Percentiles rank a stretch among this genome's conserved stretches.
These are phyloP conservation scores for Zaprionus vittiger DNA, from an alignment of 1,140 invertebrate genomes.

Conservation along the genomic window DNA sequence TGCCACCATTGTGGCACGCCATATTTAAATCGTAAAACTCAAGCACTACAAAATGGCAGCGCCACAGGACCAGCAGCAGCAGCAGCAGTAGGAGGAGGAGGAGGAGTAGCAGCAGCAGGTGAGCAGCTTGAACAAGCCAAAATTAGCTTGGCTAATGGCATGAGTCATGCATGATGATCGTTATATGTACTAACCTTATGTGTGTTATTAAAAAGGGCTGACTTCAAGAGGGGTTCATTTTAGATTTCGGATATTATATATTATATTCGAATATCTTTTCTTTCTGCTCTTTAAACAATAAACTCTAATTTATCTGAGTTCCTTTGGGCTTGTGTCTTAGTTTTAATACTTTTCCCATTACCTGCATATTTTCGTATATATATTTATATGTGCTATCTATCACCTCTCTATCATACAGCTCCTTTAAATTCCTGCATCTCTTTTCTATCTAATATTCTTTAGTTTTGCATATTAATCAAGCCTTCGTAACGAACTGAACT, in stretches of 20 bases:
- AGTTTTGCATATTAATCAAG: not conserved
- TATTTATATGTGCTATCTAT: not conserved
- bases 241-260: too few relatives aligned
- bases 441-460: not conserved
- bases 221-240: not conserved
- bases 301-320: too few relatives aligned
- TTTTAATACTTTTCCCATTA: too few relatives aligned
- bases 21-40: conserved; percentile 41
- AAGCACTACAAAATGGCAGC: conserved; percentile 34
- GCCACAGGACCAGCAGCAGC: not conserved
- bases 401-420: too few relatives aligned
- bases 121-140: conserved; percentile 19
- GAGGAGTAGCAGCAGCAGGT: conserved; percentile 33
- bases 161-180: conserved; percentile 10
- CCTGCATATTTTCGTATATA: not conserved
- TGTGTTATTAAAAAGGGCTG: not conserved
- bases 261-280: too few relatives aligned
- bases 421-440: not conserved
- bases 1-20: conserved; percentile 70
- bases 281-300: too few relatives aligned
- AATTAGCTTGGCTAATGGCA: conserved; percentile 11
- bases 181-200: not conserved
- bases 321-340: too few relatives aligned
- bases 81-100: not conserved
- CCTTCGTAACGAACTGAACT: not conserved